phyloP scores from a whole-genome alignment of 92 coral and sea anemone genomes.

The Isaurus tuberculatus region DNA sequence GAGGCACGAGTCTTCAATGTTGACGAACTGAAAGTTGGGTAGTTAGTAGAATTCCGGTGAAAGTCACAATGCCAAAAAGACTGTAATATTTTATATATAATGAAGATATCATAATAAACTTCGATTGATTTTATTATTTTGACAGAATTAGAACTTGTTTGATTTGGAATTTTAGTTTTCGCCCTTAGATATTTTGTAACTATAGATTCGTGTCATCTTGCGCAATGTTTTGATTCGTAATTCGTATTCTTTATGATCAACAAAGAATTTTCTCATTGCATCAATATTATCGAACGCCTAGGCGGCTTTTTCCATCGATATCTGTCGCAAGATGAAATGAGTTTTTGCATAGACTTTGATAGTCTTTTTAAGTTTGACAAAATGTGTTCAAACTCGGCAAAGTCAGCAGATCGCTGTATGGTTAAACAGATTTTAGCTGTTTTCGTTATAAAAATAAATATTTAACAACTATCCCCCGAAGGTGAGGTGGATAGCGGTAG shows the following conservation, averaged over 20 bases:
- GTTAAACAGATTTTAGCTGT: too few species aligned
- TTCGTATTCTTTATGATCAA: neutral
- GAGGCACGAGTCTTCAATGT: neutral
- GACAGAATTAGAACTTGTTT: neutral
- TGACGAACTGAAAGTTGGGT: neutral
- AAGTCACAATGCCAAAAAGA: too few species aligned
- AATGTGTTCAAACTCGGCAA: neutral
- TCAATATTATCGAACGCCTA: neutral
- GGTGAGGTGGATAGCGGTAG: too few species aligned
- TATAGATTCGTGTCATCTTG: neutral
- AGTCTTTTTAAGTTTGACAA: neutral
- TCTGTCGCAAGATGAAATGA: neutral
- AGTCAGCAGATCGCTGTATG: too few species aligned
- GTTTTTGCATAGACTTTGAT: neutral
- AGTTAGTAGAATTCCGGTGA: too few species aligned
- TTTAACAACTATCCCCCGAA: too few species aligned
- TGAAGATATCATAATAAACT: neutral
- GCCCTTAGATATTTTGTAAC: neutral
- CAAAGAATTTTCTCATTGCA: neutral
- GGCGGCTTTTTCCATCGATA: neutral
- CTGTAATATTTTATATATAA: too few species aligned
- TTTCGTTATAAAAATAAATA: too few species aligned
- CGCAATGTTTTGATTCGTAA: slow-evolving; percentile 8
- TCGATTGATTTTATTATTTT: neutral
- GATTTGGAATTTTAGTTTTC: neutral